Evolutionary conservation across 2,113 vertebrate genomes (phyloP).

Genomic region (Etheostoma spectabile): DNA sequence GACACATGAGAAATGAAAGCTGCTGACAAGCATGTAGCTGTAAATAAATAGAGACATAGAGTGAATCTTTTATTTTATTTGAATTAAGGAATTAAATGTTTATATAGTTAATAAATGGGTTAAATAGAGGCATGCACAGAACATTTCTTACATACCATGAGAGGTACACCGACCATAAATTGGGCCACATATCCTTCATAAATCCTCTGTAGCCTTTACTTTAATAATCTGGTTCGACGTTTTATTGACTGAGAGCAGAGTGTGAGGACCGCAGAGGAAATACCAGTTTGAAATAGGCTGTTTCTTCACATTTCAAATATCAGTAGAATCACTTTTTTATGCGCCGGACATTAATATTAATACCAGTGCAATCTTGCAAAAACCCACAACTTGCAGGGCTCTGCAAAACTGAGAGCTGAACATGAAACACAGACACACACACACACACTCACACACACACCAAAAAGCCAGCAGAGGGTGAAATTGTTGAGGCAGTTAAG

Average conservation of each 20-base stretch:
- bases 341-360: conserved; percentile 46
- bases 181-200: background rate
- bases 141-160: background rate
- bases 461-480: conserved; percentile 21
- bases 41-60: too few species aligned
- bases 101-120: too few species aligned
- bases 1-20: background rate
- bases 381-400: conserved; percentile 20
- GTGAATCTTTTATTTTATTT: background rate
- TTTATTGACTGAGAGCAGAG: background rate
- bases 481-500: conserved; percentile 49
- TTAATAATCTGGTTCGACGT: background rate
- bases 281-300: background rate
- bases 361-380: conserved; percentile 37
- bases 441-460: conserved; percentile 7
- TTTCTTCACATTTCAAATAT: conserved; percentile 13
- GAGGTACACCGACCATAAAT: background rate
- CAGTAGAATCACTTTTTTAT: background rate
- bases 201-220: background rate
- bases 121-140: background rate
- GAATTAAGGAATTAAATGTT: background rate
- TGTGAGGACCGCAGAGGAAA: background rate
- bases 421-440: conserved; percentile 14
- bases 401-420: conserved; percentile 25
- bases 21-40: background rate